Base-by-base conservation (phyloP, 2,113 vertebrate species). In the Lasiurus borealis region DNA sequence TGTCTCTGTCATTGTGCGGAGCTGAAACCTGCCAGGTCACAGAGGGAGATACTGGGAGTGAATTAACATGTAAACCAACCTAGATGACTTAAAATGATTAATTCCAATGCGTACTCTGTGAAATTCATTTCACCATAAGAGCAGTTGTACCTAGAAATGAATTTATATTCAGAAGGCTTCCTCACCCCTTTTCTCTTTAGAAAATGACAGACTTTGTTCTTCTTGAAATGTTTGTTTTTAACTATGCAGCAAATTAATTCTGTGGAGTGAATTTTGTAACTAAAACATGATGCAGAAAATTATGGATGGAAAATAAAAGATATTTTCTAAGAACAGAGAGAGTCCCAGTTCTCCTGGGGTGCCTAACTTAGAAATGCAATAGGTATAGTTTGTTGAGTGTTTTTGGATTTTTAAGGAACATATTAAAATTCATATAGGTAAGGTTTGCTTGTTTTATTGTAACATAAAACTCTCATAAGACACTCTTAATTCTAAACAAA, bases 21-120 rank as follows among this genome's bases (percentile, higher is more conserved):
- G 80, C 76, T 52, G 75, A 95, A 95, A 50, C 68, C 88, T 96
- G 73, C 77, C 46, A 80, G 96, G 88, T 91, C 95, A 95, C 92
- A 94, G 92, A 97, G 78, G 88, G 82, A 95, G 85, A 83, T 50
- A 69, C 89, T 80, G 46, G 46, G 94, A 97, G 88, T 84, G 77
- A 78, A 97, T 96, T 97, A 97, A 94, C 94, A 97, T 97, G 97
- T 97, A 97, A 97, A 96, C 93, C 92, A 96, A 95, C 73, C 88
- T 48, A 48, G 90, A 83, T 0, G 0, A 40, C 93, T 91, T 95
- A 84, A 72, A 83, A 91, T 68, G 78, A 95, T 95, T 80, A 95
- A 93, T 96, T 97, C 78, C 84, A 83, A 85, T 66, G 18, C 85
- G 62, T 66, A 77, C 92, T 91, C 96, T 77, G 75, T 93, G 78